Conservation (phyloP, 2,888 invertebrate genomes). For the Euphydryas editha region DNA sequence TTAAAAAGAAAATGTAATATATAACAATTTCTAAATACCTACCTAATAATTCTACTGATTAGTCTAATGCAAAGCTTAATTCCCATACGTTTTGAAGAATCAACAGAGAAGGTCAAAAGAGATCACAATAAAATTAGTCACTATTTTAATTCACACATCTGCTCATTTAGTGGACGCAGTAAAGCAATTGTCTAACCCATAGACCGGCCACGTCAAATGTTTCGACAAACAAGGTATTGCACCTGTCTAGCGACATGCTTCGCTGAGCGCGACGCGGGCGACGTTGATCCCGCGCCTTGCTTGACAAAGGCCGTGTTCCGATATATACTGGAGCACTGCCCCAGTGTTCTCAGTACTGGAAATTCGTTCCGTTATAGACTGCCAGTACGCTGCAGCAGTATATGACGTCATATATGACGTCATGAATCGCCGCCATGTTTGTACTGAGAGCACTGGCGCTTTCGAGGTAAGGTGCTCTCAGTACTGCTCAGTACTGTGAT, state of each 20-base stretch:
- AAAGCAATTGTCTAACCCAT: conserved; percentile 24
- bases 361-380: too few species aligned
- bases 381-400: too few species aligned
- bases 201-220: conserved; percentile 7
- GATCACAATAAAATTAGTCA: conserved; percentile 9
- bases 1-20: too few species aligned
- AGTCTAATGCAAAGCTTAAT: neutral
- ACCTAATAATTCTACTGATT: too few species aligned
- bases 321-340: too few species aligned
- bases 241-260: conserved; percentile 63
- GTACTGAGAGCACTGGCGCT: too few species aligned
- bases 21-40: too few species aligned
- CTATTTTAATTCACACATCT: conserved; percentile 31
- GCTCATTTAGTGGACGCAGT: conserved; percentile 26
- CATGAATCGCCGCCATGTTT: too few species aligned
- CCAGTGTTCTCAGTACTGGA: too few species aligned
- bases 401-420: too few species aligned
- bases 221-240: conserved; percentile 31
- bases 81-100: neutral
- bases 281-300: conserved; percentile 21
- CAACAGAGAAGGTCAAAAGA: conserved; percentile 14
- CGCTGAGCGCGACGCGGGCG: conserved; percentile 52
- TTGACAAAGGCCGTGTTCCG: conserved; percentile 25
- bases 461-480: too few species aligned
- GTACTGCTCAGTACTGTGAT: too few species aligned